A percentile compares a stretch with the other conserved stretches of the same genome.
phyloP scores from a whole-genome alignment of 2,888 invertebrate genomes.

The Pterobdella sp. region DNA sequence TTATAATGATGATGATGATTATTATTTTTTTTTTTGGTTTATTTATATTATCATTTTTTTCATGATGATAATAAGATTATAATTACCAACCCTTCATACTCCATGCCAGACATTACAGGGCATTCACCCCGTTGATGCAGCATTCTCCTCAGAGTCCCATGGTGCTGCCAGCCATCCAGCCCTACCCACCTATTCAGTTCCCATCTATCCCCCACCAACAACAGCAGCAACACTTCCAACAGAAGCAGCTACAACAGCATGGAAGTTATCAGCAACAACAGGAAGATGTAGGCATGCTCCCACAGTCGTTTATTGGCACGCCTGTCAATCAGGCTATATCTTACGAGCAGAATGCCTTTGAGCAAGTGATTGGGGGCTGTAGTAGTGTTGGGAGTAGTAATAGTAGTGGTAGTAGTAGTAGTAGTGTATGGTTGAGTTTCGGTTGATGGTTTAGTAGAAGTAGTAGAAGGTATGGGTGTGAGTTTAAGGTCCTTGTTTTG shows the following conservation, averaged over 20 bases:
- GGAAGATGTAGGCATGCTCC: background rate
- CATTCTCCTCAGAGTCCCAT: slow-evolving; percentile 22
- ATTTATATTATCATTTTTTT: too few species aligned
- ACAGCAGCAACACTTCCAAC: slow-evolving; percentile 10
- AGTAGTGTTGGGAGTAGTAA: background rate
- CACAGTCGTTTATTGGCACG: background rate
- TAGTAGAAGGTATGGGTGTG: too few species aligned
- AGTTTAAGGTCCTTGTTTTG: too few species aligned
- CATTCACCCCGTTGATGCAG: background rate
- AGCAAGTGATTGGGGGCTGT: background rate
- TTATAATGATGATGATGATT: too few species aligned
- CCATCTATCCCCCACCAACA: slow-evolving; percentile 14
- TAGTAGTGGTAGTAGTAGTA: too few species aligned
- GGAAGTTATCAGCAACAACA: background rate
- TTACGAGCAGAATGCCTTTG: slow-evolving; percentile 7
- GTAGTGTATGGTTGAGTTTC: too few species aligned
- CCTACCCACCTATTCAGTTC: background rate
- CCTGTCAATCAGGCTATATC: background rate
- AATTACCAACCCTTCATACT: too few species aligned
- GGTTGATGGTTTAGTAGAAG: too few species aligned
- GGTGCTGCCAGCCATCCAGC: background rate
- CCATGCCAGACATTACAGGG: slow-evolving; percentile 5
- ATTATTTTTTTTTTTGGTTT: too few species aligned
- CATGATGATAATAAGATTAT: too few species aligned
- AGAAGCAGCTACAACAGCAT: background rate